A percentile compares a stretch with the other conserved stretches of the same genome.
phyloP scores from a whole-genome alignment of 2,113 vertebrate genomes.

The Boleophthalmus pectinirostris region DNA sequence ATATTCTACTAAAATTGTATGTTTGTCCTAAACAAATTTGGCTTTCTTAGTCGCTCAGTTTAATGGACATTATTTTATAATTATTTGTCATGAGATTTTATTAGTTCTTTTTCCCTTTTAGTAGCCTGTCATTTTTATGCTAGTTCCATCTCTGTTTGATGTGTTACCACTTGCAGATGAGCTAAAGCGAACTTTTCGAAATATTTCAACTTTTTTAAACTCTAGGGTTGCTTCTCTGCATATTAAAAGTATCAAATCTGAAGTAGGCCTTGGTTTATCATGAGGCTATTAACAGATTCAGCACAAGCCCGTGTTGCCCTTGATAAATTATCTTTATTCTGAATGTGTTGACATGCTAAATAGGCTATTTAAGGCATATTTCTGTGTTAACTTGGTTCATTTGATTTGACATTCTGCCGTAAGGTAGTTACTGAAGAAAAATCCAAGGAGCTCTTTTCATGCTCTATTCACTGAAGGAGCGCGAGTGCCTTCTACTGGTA shows the following conservation, averaged over 20 bases:
- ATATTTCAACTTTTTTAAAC: too few species aligned
- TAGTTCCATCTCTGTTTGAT: neutral
- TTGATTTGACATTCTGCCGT: neutral
- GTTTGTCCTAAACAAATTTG: neutral
- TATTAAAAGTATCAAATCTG: neutral
- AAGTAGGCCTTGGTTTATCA: neutral
- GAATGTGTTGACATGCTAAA: neutral
- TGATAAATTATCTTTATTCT: neutral
- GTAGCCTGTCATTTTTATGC: too few species aligned
- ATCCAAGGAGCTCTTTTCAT: neutral
- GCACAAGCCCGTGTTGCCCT: neutral
- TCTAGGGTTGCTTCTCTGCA: neutral
- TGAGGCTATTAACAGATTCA: neutral
- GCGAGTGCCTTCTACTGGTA: slow-evolving; percentile 44
- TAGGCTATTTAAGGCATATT: neutral
- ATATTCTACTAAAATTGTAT: neutral
- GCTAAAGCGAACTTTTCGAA: neutral
- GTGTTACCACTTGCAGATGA: neutral
- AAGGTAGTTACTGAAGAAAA: neutral
- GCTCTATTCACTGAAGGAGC: slow-evolving; percentile 11
- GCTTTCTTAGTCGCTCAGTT: neutral
- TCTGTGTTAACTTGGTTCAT: neutral
- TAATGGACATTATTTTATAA: neutral
- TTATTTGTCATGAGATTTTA: neutral
- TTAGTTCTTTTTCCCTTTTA: too few species aligned